These are phyloP conservation scores for Heliothis subflexa DNA, from an alignment of 1,140 invertebrate species.

Conservation along the genomic window DNA sequence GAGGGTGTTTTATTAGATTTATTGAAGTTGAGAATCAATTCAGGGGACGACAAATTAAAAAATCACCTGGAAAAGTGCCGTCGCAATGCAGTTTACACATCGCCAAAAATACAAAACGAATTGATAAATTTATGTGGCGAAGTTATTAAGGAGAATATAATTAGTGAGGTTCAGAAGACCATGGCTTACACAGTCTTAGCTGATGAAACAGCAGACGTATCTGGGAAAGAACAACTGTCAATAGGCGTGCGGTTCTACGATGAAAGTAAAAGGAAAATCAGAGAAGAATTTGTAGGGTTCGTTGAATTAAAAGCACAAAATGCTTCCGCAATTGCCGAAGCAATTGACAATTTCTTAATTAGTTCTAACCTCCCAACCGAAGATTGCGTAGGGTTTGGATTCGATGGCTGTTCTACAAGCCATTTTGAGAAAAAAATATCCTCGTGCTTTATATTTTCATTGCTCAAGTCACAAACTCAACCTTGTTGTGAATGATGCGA, in stretches of 20 bases:
- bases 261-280: not conserved
- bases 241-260: not conserved
- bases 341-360: not conserved
- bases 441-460: conserved; percentile 69
- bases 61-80: not conserved
- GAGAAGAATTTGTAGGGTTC: not conserved
- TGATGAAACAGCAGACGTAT: not conserved
- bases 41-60: not conserved
- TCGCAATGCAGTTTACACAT: not conserved
- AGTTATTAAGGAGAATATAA: too few species aligned
- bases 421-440: not conserved
- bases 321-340: not conserved
- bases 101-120: conserved; percentile 4
- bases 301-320: not conserved
- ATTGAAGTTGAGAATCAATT: not conserved
- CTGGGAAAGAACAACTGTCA: not conserved
- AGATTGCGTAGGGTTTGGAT: not conserved
- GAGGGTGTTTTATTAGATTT: not conserved
- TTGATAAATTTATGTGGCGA: not conserved
- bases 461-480: conserved; percentile 72
- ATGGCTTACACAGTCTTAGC: not conserved
- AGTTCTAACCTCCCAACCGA: not conserved
- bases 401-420: not conserved
- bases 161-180: too few species aligned
- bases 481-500: conserved; percentile 72